Percentiles rank a stretch among this genome's conserved stretches.
Evolutionary conservation across 2,797 vertebrate genomes (phyloP).

Genomic region (Chiloscyllium punctatum): DNA sequence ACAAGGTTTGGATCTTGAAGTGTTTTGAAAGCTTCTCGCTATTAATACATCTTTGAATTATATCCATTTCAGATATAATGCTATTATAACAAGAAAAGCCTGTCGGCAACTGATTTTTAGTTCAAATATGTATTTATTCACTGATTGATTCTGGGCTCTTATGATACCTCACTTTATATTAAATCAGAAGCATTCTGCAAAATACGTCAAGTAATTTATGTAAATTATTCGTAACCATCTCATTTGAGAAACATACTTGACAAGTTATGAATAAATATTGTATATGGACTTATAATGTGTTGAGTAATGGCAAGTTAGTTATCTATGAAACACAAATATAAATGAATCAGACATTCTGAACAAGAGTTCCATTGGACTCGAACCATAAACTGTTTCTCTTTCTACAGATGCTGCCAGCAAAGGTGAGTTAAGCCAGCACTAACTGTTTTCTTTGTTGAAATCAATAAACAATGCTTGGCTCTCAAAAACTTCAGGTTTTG

Average conservation of each 20-base stretch:
- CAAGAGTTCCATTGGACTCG: too few relatives aligned
- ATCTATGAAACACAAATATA: neutral
- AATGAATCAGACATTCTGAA: neutral
- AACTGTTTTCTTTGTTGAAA: too few relatives aligned
- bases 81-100: neutral
- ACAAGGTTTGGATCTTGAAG: neutral
- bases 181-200: neutral
- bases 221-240: neutral
- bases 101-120: neutral
- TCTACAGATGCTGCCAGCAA: too few relatives aligned
- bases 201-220: neutral
- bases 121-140: conserved; percentile 19
- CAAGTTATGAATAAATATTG: neutral
- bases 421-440: too few relatives aligned
- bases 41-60: neutral
- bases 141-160: neutral
- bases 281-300: neutral
- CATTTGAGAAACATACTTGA: neutral
- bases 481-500: neutral
- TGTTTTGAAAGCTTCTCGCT: neutral
- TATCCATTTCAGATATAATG: neutral
- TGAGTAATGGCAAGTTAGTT: neutral
- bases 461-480: neutral
- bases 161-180: neutral
- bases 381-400: too few relatives aligned